These are phyloP conservation scores for Anolis sagrei DNA, from an alignment of 2,113 vertebrate species.

Conservation along the genomic window DNA sequence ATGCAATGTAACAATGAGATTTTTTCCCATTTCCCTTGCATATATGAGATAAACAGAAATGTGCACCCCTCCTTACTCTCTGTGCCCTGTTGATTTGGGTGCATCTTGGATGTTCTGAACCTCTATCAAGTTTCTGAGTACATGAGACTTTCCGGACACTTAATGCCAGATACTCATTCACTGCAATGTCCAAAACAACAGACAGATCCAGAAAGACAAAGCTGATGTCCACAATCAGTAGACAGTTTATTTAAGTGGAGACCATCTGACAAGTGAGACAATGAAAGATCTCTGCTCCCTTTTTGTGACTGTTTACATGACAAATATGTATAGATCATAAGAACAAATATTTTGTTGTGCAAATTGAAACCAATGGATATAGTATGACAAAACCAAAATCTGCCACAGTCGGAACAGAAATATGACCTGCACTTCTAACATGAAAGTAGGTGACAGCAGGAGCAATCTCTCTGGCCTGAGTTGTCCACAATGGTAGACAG, in stretches of 20 bases:
- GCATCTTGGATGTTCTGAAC: background rate
- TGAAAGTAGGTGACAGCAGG: background rate
- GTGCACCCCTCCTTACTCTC: no score
- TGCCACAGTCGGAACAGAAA: no score
- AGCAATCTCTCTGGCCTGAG: background rate
- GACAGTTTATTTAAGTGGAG: background rate
- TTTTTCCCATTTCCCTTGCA: no score
- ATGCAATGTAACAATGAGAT: no score
- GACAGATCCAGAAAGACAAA: background rate
- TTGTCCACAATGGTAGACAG: background rate
- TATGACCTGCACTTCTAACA: background rate
- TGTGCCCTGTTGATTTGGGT: background rate
- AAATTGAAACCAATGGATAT: background rate
- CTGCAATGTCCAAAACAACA: background rate
- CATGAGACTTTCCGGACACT: background rate
- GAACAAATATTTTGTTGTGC: background rate
- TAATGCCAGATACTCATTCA: background rate
- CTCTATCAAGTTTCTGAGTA: background rate
- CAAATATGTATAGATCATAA: background rate
- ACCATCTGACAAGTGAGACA: no score
- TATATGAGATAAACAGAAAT: no score
- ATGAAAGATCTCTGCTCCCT: background rate
- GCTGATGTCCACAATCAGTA: background rate
- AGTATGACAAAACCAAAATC: background rate
- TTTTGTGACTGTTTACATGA: no score